phyloP scores from a whole-genome alignment of 92 coral and sea anemone genomes.

The Meandrina meandrites region DNA sequence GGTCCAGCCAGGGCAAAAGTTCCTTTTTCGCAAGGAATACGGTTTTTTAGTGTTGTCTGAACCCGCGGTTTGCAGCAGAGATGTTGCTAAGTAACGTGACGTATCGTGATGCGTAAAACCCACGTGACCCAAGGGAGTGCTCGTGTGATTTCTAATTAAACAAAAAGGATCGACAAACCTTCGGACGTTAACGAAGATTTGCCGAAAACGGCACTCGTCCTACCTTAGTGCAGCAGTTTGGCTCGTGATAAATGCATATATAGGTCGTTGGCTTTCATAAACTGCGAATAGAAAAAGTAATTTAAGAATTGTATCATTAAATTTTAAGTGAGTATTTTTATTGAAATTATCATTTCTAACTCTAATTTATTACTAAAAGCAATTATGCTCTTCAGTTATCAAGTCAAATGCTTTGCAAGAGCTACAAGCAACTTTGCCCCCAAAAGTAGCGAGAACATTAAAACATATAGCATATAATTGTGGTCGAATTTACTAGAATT shows the following conservation, averaged over 20 bases:
- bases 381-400: neutral
- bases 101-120: neutral
- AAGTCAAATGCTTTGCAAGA: neutral
- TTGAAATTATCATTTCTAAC: neutral
- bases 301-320: neutral
- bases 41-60: neutral
- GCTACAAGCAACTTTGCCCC: neutral
- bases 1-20: neutral
- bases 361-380: neutral
- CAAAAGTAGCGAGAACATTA: neutral
- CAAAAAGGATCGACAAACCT: neutral
- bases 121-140: neutral
- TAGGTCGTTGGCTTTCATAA: neutral
- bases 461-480: neutral
- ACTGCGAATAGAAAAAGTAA: neutral
- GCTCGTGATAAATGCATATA: neutral
- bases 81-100: neutral
- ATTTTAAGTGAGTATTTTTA: neutral
- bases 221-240: neutral
- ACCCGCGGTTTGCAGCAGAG: neutral
- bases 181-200: neutral
- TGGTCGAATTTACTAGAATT: neutral
- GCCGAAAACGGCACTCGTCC: neutral
- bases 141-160: neutral
- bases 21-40: too few species aligned